Percentiles rank a stretch among this genome's conserved stretches.
These are phyloP conservation scores for Spodoptera littoralis DNA, from an alignment of 2,888 invertebrate species.

Conservation along the genomic window DNA sequence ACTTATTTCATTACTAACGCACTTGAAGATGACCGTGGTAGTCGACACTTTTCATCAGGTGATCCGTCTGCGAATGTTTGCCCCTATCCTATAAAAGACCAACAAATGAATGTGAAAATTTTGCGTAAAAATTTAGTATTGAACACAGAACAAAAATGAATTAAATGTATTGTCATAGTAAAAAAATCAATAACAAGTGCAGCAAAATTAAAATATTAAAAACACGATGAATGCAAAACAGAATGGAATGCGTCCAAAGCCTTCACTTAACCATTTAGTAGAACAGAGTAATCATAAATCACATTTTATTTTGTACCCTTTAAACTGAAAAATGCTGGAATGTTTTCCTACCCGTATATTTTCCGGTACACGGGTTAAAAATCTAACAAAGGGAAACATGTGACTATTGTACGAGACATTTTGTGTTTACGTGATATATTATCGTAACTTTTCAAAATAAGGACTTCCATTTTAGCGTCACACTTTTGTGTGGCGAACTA, in stretches of 20 bases:
- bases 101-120: no score
- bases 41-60: no score
- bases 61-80: no score
- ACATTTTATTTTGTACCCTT: constrained; percentile 30
- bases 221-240: constrained; percentile 1
- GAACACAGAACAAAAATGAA: no score
- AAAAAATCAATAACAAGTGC: background rate
- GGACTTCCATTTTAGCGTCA: no score
- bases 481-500: no score
- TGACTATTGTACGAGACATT: constrained; percentile 1
- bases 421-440: background rate
- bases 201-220: constrained; percentile 1
- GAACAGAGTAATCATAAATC: constrained; percentile 46
- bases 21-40: no score
- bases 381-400: constrained; percentile 19
- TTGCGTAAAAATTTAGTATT: no score
- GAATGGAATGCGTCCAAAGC: constrained; percentile 35
- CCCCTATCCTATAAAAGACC: no score
- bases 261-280: constrained; percentile 23
- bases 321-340: constrained; percentile 35
- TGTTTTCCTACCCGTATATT: constrained; percentile 33
- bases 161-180: no score
- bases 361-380: constrained; percentile 26
- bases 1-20: no score
- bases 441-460: no score